Conservation (phyloP, 2,888 invertebrate species). For the Yponomeuta evonymella region DNA sequence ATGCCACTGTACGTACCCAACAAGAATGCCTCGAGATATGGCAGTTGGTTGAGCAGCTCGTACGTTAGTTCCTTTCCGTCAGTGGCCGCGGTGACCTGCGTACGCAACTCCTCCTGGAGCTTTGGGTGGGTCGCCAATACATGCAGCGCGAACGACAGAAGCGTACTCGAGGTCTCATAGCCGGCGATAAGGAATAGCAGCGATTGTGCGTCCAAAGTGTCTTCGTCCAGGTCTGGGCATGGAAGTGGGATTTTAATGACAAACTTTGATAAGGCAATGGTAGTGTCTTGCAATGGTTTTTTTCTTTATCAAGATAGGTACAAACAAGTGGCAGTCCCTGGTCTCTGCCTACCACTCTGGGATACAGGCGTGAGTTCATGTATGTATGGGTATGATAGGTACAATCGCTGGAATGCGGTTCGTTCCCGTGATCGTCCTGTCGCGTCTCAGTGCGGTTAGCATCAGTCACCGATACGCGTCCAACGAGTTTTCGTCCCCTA, state of each 20-base stretch:
- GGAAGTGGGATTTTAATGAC: neutral
- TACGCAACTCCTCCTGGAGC: slow-evolving; percentile 60
- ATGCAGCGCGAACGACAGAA: slow-evolving; percentile 73
- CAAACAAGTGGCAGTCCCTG: no score
- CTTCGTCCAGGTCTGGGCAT: slow-evolving; percentile 64
- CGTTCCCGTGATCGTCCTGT: no score
- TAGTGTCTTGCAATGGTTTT: neutral
- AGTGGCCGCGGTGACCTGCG: slow-evolving; percentile 54
- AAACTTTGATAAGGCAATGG: neutral
- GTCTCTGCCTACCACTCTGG: no score
- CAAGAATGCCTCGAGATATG: slow-evolving; percentile 58
- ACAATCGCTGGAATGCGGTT: no score
- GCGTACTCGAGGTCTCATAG: slow-evolving; percentile 77
- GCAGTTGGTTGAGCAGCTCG: slow-evolving; percentile 48
- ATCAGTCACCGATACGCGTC: no score
- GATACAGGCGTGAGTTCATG: no score
- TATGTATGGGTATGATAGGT: no score
- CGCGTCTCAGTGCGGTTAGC: no score
- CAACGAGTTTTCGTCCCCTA: no score
- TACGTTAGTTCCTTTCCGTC: slow-evolving; percentile 55
- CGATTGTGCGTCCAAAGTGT: slow-evolving; percentile 74
- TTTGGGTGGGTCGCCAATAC: slow-evolving; percentile 66
- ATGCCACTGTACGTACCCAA: slow-evolving; percentile 36
- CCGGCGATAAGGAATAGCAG: slow-evolving; percentile 77
- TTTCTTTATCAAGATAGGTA: no score